Evolutionary conservation across 53 echinoderm and acorn worm genomes (phyloP).

Genomic region (Echinometra lucunter): DNA sequence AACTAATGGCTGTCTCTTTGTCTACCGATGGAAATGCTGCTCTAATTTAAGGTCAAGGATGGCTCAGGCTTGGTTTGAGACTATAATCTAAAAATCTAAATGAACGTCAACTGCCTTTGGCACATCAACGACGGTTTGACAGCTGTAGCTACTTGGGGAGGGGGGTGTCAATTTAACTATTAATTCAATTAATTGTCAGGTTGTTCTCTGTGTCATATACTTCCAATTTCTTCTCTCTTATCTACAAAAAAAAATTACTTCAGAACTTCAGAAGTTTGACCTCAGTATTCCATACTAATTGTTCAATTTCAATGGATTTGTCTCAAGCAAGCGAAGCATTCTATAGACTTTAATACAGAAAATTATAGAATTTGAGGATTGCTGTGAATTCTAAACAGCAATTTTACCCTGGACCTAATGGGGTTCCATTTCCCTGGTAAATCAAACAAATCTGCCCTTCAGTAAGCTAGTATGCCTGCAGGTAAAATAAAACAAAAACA

Average conservation of each 20-base stretch:
- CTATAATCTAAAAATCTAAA: not conserved
- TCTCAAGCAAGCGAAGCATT: not conserved
- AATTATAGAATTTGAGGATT: no score
- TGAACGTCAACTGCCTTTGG: not conserved
- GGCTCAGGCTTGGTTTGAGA: not conserved
- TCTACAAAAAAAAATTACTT: no score
- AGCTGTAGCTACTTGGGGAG: not conserved
- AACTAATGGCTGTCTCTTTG: slow-evolving; percentile 11
- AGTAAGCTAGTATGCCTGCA: no score
- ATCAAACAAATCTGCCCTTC: no score
- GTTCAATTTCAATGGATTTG: not conserved
- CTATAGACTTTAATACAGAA: no score
- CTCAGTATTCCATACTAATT: not conserved
- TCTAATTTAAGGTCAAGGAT: slow-evolving; percentile 42
- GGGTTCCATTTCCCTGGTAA: no score
- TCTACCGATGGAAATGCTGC: not conserved
- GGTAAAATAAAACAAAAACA: not conserved
- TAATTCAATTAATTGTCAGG: not conserved
- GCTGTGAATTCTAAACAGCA: no score
- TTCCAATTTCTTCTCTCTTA: not conserved
- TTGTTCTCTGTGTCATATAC: not conserved
- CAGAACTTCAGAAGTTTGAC: not conserved
- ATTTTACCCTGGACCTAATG: no score
- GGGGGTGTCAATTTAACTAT: not conserved
- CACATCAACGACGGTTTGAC: not conserved